Evolutionary conservation across 2,888 invertebrate species (phyloP).

Genomic region (Orthosia incerta): DNA sequence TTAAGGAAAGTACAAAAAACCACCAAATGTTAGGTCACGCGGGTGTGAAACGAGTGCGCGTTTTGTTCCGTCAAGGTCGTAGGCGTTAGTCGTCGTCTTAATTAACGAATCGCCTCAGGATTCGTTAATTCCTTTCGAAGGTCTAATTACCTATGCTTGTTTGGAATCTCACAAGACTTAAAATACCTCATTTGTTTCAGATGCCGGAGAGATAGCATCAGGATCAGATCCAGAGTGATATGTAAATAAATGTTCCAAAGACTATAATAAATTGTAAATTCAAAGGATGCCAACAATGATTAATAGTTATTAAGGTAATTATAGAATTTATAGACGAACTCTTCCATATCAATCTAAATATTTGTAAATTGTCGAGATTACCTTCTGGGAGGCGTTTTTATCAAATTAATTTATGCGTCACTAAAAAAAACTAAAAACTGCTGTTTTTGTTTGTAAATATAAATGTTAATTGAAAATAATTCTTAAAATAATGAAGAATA

Average conservation of each 20-base stretch:
- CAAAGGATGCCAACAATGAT: conserved; percentile 79
- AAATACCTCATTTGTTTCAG: conserved; percentile 73
- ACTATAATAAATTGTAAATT: conserved; percentile 78
- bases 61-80: no score
- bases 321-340: conserved; percentile 75
- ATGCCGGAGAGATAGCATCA: conserved; percentile 87
- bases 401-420: neutral
- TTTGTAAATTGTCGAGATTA: conserved; percentile 58
- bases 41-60: no score
- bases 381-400: conserved; percentile 52
- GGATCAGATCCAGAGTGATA: conserved; percentile 59
- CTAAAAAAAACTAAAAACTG: no score
- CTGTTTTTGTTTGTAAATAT: conserved; percentile 25
- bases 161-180: neutral
- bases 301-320: conserved; percentile 53
- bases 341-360: conserved; percentile 81
- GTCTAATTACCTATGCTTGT: no score
- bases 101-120: no score
- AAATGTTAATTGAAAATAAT: neutral
- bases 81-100: no score
- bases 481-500: conserved; percentile 19
- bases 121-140: no score
- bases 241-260: conserved; percentile 73
- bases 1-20: no score
- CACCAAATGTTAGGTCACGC: no score